Evolutionary conservation across 92 coral and sea anemone genomes (phyloP).

Genomic region (Actinostola sp.): DNA sequence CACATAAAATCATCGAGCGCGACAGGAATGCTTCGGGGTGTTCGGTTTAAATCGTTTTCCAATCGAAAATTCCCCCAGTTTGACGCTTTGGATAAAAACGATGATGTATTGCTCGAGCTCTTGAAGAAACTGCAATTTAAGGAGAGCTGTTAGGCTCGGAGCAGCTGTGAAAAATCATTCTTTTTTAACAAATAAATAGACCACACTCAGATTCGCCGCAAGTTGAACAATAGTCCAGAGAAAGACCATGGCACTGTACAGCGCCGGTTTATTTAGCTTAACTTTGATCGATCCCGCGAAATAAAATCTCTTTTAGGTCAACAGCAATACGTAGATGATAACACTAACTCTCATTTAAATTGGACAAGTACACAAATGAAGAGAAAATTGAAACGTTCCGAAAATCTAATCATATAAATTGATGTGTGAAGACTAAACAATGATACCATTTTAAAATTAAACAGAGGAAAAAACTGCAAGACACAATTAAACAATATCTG

Average conservation of each 20-base stretch:
- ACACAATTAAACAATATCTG: conserved; percentile 24
- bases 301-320: conserved; percentile 19
- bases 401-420: conserved; percentile 32
- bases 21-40: conserved; percentile 4
- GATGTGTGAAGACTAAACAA: conserved; percentile 26
- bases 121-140: conserved; percentile 7
- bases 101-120: background rate
- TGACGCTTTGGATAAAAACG: background rate
- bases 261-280: conserved; percentile 8
- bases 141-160: background rate
- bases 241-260: background rate
- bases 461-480: conserved; percentile 21
- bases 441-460: conserved; percentile 37
- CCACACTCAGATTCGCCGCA: background rate
- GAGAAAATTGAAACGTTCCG: conserved; percentile 40
- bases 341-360: conserved; percentile 16
- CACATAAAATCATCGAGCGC: too few relatives aligned
- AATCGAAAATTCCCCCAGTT: conserved; percentile 3
- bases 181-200: conserved; percentile 4
- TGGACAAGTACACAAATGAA: conserved; percentile 23
- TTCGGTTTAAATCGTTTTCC: background rate
- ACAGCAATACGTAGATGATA: conserved; percentile 16
- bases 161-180: conserved; percentile 5
- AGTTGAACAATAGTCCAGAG: background rate
- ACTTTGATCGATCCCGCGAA: conserved; percentile 16